Base-by-base conservation (phyloP, 2,797 vertebrate genomes). In the Pygocentrus nattereri region DNA sequence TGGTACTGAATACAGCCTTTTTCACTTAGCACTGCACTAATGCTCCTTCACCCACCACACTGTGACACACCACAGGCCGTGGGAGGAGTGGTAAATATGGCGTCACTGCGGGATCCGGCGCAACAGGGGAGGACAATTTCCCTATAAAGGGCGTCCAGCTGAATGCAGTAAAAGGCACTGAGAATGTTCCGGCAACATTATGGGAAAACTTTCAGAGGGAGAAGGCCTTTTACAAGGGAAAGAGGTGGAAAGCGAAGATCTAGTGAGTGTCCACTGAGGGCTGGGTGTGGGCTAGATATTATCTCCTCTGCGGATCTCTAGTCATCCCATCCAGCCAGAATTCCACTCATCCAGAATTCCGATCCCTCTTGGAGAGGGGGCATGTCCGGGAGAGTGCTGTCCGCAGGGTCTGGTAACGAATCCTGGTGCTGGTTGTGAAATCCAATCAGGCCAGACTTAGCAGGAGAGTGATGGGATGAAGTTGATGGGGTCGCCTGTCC, bases 111-210 rank as follows among this genome's bases (percentile, higher is more conserved):
- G 76, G 74, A 80, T 77, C 62, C 75, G 19, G 72, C 68, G 27
- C 34, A 74, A 62, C 21, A 11, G 73, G 65, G 58, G 69, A 71
- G 59, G 76, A 76, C 31, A 64, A 77, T 74, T 70, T 50, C 74
- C 25, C 79, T 67, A 61, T 80, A 80, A 84, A 86, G 69, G 50
- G 59, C 54, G 5, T 80, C 77, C 83, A 86, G 85, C 80, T 86
- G 83, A 82, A 82, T 62, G 68, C 65, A 78, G 80, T 82, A 86
- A 86, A 86, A 81, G 74, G 78, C 72, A 52, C 15, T 8, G 47
- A 41, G 76, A 78, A 84, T 31, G 68, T 79, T 76, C 67, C 52
- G 58, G 75, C 18, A 12, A 49, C 13, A 3, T 79, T 74, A 34
- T 52, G 80, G 30, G 38, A 69, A 30, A 79, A 74, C 38, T 76